Base-by-base conservation (phyloP, 2,113 vertebrate species). In the Scortum barcoo region DNA sequence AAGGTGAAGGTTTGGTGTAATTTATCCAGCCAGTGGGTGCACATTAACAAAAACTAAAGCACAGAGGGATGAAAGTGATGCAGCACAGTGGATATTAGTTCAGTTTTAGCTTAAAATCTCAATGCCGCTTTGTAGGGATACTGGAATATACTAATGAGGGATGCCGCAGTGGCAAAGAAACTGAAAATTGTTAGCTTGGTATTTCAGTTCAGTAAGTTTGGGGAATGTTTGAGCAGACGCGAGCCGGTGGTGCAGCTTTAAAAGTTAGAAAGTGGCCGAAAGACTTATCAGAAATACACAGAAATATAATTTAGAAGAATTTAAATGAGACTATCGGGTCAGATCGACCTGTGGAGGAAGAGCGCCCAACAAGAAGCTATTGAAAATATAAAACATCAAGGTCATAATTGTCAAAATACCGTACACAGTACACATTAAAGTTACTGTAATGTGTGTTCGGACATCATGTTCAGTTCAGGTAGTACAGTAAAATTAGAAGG, bases 391-490 rank as follows among this genome's bases (percentile, higher is more conserved):
- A 80, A 80, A 38, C 46, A 65, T 68, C 3, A 13, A 13, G 5
- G 36, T 62, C 46, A 40, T 80, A 56, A 40, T 51, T 72, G 61
- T 80, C 30, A 80, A 72, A 77, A 13, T 19, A 26, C 16, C 48
- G 20, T 2, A 10, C 40, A 22, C 22, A 11, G n/a, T 58, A 14
- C 53, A 40, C 56, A 48, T 60, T 54, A 28, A 42, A 57, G 53
- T 16, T 50, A 11, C 5, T 62, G 48, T 44, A 58, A 53, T 53
- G 42, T 13, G 7, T 30, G 13, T 38, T 38, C 2, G 5, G 16
- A 40, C 71, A 22, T 53, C 51, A 48, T n/a, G n/a, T 20, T 46
- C 14, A 40, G 26, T 19, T 63, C 13, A 14, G 26, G 17, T 26
- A n/a, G 65, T 17, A 17, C 44, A 24, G 14, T 60, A 60, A 33